Base-by-base conservation (phyloP, 2,888 invertebrate species). In the Harmothoe impar region DNA sequence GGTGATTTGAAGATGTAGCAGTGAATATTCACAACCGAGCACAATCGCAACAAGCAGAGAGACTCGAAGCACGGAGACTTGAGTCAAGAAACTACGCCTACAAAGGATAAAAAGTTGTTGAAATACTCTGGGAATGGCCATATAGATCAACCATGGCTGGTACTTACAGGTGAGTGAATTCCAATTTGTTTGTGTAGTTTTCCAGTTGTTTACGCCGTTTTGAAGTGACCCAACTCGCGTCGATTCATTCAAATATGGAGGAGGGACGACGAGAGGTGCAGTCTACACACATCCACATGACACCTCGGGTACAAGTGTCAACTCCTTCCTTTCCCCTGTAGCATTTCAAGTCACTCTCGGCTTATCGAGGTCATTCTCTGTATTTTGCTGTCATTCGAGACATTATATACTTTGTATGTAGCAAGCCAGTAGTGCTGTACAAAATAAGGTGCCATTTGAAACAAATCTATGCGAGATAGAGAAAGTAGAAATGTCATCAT, bases 21-120 rank as follows among this genome's bases (percentile, higher is more conserved):
- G 52, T 86, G 86, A 29, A 54, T 0, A 86, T 86, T 31, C 7
- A 5, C 23, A 29, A 12, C 31, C 31, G 86, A 86, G 81, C 23
- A 5, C 5, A 81, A 29, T 54, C 52, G 54, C 52, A 3, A 20
- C 5, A 86, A 52, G 52, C 51, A 52, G 29, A 56, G 86, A 20
- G 86, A 86, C 52, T 86, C 86, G 56, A 86, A 56, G 86, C 52
- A 86, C 54, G 7, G 84, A 84, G 54, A 86, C 86, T 54, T 86
- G 52, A 86, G 86, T 86, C 54, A 86, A 86, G 86, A 86, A 81
- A 86, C 86, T 86, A 52, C 86, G 86, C 86, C 86, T 86, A 54
- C 86, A 54, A 86, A 52, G 86, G 86, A 52, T 86, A 52, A 86
- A 86, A 86, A 86, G 54, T 86, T 86, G 56, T 86, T 86, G 29